Base-by-base conservation (phyloP, 2,888 invertebrate species). In the Apomyelois bistriatella region DNA sequence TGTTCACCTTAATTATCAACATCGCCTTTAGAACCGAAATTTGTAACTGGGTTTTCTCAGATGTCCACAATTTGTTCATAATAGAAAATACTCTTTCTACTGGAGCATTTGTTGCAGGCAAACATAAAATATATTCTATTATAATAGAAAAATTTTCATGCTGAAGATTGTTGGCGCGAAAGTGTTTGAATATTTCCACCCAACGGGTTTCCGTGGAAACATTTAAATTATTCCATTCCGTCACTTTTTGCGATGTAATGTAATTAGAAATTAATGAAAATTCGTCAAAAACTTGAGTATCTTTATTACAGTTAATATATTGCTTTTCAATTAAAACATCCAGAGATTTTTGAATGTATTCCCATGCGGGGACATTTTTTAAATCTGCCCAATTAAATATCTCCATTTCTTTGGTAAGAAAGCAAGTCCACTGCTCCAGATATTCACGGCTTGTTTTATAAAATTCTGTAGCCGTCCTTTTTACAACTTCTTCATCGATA, bases 401-500 rank as follows among this genome's bases (percentile, higher is more conserved):
- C 43, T 65, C 60, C 54, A 68, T 50, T 65, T 70, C 57, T 59
- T 54, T 62, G 53, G 48, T 62, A 61, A 65, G 53, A 55, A 56
- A 58, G 48, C 49, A 53, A 64, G 60, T 66, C 60, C 62, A 61
- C 54, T 62, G 60, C 28, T 62, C 65, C 62, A 72, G 55, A 59
- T 67, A 70, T 70, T 71, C 64, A 55, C 57, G 47, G 58, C 62
- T 69, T 62, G 69, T 62, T 62, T 63, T 60, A 61, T 68, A 61
- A 65, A 68, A 66, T 55, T 68, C 62, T 56, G 60, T 54, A 56
- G 64, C 61, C 54, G 61, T 51, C 40, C 51, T 65, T 54, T 62
- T 61, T 48, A 62, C 58, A 61, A 53, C 52, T 36, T 68, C 62
- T 62, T 72, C 58, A 54, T 69, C 64, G 43, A 65, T 58, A 55